A percentile compares a stretch with the other conserved stretches of the same genome.
phyloP scores from a whole-genome alignment of 2,888 invertebrate genomes.

The Oxyteleia sp. region DNA sequence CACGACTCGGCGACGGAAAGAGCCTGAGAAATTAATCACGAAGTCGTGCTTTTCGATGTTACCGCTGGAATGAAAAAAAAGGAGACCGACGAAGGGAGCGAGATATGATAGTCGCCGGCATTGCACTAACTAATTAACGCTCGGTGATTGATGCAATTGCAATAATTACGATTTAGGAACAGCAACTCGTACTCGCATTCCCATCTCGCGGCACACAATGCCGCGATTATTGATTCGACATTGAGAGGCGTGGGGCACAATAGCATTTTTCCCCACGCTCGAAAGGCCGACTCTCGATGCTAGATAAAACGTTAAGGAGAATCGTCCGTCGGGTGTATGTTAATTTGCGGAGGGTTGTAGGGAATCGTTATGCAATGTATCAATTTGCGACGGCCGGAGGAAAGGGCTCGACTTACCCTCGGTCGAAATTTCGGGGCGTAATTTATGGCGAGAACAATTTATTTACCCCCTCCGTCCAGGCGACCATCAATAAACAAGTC shows the following conservation, averaged over 20 bases:
- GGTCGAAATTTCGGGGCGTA: slow-evolving; percentile 1
- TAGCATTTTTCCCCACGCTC: slow-evolving; percentile 22
- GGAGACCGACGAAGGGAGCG: no score
- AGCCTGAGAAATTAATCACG: slow-evolving; percentile 35
- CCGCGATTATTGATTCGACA: slow-evolving; percentile 40
- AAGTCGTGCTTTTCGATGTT: no score
- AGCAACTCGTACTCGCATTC: not conserved
- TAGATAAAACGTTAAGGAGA: slow-evolving; percentile 25
- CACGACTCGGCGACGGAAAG: slow-evolving; percentile 18
- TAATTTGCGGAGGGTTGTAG: slow-evolving; percentile 40
- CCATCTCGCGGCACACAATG: slow-evolving; percentile 2
- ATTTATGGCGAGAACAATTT: slow-evolving; percentile 17
- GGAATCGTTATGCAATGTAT: slow-evolving; percentile 39
- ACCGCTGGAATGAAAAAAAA: no score
- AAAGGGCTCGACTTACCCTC: slow-evolving; percentile 23
- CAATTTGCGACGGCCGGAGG: slow-evolving; percentile 37
- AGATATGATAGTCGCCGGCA: no score
- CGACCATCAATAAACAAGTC: slow-evolving; percentile 11
- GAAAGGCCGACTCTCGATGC: slow-evolving; percentile 12
- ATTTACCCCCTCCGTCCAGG: not conserved
- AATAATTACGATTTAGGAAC: slow-evolving; percentile 16
- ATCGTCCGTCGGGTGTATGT: slow-evolving; percentile 13
- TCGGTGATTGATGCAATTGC: slow-evolving; percentile 11
- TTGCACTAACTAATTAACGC: not conserved
- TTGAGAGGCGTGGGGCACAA: slow-evolving; percentile 20